Conservation (phyloP, 2,888 invertebrate species). For the Anodontia alba region DNA sequence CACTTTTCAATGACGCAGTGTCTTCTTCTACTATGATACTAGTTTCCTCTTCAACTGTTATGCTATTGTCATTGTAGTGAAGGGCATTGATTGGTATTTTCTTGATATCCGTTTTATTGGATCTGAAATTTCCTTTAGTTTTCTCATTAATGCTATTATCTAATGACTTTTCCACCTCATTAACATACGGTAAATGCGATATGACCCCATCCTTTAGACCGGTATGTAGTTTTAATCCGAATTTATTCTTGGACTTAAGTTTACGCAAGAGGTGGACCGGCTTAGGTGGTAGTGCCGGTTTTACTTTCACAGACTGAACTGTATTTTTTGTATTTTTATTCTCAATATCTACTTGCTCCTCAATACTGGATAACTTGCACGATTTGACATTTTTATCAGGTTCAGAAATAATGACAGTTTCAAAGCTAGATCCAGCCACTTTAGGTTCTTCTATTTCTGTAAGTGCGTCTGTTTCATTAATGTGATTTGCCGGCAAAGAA, state of each 20-base stretch:
- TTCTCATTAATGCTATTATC: neutral
- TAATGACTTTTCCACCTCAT: neutral
- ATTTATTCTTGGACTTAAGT: constrained; percentile 29
- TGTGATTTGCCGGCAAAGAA: neutral
- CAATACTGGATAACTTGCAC: neutral
- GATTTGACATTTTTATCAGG: neutral
- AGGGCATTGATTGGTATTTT: neutral
- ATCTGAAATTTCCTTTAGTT: neutral
- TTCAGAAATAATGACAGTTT: neutral
- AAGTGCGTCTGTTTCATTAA: neutral
- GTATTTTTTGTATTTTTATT: neutral
- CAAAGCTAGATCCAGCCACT: neutral
- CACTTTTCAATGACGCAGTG: neutral
- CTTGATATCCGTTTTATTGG: neutral
- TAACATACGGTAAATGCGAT: neutral
- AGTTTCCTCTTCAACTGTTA: neutral
- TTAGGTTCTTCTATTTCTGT: neutral
- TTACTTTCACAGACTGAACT: neutral
- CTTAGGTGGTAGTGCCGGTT: neutral
- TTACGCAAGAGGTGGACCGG: neutral
- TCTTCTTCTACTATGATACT: constrained; percentile 10
- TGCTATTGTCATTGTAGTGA: constrained; percentile 6
- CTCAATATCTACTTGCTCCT: neutral
- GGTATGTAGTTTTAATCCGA: constrained; percentile 32
- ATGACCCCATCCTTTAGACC: neutral